Conservation (phyloP, 2,113 vertebrate genomes). For the Python bivittatus region DNA sequence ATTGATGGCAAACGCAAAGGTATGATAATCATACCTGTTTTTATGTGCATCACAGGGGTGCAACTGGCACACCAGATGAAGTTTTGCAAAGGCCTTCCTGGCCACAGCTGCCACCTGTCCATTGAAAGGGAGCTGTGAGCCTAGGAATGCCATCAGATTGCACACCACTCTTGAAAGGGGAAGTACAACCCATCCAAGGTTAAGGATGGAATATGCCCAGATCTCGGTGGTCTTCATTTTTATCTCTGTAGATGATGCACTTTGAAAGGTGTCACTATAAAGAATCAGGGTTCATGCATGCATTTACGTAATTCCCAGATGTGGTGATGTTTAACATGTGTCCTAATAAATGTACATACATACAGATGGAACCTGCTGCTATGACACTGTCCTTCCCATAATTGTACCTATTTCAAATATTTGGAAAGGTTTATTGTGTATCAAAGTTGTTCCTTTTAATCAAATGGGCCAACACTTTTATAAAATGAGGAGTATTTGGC, state of each 20-base stretch:
- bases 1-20: not conserved
- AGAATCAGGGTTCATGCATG: not conserved
- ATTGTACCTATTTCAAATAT: not conserved
- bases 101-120: not conserved
- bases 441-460: conserved; percentile 7
- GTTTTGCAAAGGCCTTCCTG: not conserved
- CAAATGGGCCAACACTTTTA: not conserved
- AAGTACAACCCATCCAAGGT: not conserved
- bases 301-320: not conserved
- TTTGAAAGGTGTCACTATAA: not conserved
- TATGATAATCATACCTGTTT: not conserved
- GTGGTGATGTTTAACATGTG: too few relatives aligned
- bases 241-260: not conserved
- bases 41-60: not conserved
- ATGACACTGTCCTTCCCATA: not conserved
- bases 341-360: too few relatives aligned
- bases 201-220: not conserved
- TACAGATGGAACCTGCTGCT: not conserved
- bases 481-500: not conserved
- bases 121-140: not conserved
- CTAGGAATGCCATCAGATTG: not conserved
- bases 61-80: not conserved
- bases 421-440: not conserved
- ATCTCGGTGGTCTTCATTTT: not conserved
- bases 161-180: not conserved